phyloP scores from a whole-genome alignment of 2,888 invertebrate species.

The Hypena proboscidalis region DNA sequence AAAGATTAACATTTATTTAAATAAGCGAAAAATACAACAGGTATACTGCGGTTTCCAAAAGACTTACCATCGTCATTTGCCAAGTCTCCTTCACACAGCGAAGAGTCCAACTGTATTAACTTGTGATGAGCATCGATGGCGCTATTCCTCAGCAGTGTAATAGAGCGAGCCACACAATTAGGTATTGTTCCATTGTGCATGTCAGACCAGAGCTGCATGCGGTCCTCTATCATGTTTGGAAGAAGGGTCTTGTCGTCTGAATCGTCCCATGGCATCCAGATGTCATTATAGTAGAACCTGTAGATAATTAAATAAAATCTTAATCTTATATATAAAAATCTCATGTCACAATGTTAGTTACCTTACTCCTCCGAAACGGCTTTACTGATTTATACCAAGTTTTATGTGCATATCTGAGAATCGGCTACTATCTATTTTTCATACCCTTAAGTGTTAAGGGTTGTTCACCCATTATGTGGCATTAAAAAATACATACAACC shows the following conservation, averaged over 20 bases:
- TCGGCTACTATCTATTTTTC: too few species aligned
- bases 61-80: constrained; percentile 74
- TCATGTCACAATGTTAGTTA: too few species aligned
- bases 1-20: background rate
- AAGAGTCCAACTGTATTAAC: constrained; percentile 69
- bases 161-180: constrained; percentile 61
- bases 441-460: too few species aligned
- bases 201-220: constrained; percentile 77
- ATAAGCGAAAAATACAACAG: too few species aligned
- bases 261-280: constrained; percentile 90
- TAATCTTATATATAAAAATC: too few species aligned
- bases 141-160: constrained; percentile 66
- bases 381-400: too few species aligned
- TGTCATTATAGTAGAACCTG: constrained; percentile 87
- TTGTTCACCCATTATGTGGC: too few species aligned
- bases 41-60: too few species aligned
- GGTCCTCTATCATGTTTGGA: constrained; percentile 75
- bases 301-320: background rate
- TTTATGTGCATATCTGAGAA: too few species aligned
- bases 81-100: constrained; percentile 69
- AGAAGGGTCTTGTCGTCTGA: constrained; percentile 85
- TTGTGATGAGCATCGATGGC: constrained; percentile 75
- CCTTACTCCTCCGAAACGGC: too few species aligned
- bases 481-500: too few species aligned
- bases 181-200: constrained; percentile 74